phyloP scores from a whole-genome alignment of 1,140 invertebrate species.

The Trachymyrmex septentrionalis region DNA sequence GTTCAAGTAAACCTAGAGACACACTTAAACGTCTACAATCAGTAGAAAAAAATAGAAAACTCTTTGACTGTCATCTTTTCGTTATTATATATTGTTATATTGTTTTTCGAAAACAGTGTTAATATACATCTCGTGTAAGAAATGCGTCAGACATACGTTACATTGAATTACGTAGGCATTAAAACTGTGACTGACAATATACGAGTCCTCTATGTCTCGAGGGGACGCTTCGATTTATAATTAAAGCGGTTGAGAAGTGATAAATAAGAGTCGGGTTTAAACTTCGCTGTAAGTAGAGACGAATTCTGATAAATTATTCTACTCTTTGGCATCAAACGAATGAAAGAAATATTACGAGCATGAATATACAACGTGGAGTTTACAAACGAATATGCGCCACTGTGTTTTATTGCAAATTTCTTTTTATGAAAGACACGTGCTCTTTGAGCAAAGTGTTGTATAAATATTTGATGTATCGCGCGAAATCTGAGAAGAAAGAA shows the following conservation, averaged over 20 bases:
- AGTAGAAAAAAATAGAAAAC: not conserved
- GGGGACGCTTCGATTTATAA: not conserved
- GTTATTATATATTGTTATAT: not conserved
- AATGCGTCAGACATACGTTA: not conserved
- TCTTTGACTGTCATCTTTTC: not conserved
- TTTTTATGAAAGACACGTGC: slow-evolving; percentile 23
- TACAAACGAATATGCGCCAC: slow-evolving; percentile 1
- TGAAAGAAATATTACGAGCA: slow-evolving; percentile 30
- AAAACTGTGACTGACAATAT: slow-evolving; percentile 11
- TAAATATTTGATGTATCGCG: slow-evolving; percentile 45
- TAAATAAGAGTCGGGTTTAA: slow-evolving; percentile 49
- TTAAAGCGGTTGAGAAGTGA: slow-evolving; percentile 25
- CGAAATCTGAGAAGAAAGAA: slow-evolving; percentile 45
- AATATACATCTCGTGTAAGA: not conserved
- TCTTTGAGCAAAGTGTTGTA: slow-evolving; percentile 21
- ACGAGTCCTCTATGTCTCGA: not conserved
- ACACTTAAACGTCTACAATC: not conserved
- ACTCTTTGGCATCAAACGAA: slow-evolving; percentile 24
- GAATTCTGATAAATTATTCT: slow-evolving; percentile 14
- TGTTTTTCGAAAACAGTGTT: not conserved
- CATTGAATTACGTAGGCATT: slow-evolving; percentile 25
- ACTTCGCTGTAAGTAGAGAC: slow-evolving; percentile 36
- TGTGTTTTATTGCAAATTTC: slow-evolving; percentile 24
- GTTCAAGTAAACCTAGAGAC: not conserved
- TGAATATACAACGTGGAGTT: slow-evolving; percentile 21